These are phyloP conservation scores for Drosophila siamana DNA, from an alignment of 2,888 invertebrate species.

Conservation along the genomic window DNA sequence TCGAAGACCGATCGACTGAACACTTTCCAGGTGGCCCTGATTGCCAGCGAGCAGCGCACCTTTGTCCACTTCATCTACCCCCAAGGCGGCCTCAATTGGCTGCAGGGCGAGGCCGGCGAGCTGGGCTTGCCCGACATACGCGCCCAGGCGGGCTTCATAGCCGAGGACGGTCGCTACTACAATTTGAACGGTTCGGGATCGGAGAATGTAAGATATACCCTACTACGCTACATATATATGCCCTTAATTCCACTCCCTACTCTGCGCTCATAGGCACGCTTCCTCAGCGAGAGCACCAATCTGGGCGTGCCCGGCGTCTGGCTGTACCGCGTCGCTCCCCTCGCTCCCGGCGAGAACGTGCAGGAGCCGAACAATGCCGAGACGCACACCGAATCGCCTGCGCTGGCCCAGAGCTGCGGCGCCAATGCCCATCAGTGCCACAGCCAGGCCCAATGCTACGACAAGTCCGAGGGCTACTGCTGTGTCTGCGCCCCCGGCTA, in stretches of 20 bases:
- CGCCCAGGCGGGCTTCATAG: conserved; percentile 96
- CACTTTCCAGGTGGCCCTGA: conserved; percentile 90
- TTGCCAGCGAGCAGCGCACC: conserved; percentile 87
- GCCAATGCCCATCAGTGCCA: conserved; percentile 92
- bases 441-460: conserved; percentile 92
- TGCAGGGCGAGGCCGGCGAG: conserved; percentile 91
- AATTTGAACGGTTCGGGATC: conserved; percentile 95
- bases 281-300: conserved; percentile 92
- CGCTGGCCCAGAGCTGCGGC: conserved; percentile 86
- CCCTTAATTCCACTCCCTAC: neutral
- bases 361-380: conserved; percentile 89
- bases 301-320: conserved; percentile 93
- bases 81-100: conserved; percentile 95
- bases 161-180: conserved; percentile 92
- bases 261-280: conserved; percentile 75
- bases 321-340: conserved; percentile 93
- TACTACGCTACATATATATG: too few species aligned
- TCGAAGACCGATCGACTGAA: conserved; percentile 90
- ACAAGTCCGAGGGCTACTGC: conserved; percentile 94
- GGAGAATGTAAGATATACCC: conserved; percentile 91
- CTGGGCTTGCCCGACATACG: conserved; percentile 94
- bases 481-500: conserved; percentile 94
- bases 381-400: conserved; percentile 83
- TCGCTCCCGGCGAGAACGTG: conserved; percentile 87
- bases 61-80: conserved; percentile 96